phyloP scores from a whole-genome alignment of 53 echinoderm and acorn worm species.

The Antedon mediterranea region DNA sequence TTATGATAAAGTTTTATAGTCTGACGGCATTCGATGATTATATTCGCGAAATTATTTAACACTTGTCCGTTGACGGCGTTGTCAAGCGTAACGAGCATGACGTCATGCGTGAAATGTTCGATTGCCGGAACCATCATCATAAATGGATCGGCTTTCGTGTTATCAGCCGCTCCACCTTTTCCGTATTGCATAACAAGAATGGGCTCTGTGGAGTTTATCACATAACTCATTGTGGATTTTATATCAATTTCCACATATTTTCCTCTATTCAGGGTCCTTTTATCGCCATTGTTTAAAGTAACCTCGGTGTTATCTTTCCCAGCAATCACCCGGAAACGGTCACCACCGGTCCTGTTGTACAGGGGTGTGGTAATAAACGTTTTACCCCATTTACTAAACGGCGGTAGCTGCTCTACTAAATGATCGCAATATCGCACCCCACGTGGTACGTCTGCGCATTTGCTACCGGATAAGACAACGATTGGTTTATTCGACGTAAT shows the following conservation, averaged over 20 bases:
- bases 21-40: constrained; percentile 55
- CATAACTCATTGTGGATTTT: constrained; percentile 37
- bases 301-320: constrained; percentile 47
- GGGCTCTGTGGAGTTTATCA: constrained; percentile 45
- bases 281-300: constrained; percentile 4
- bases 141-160: constrained; percentile 62
- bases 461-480: constrained; percentile 68
- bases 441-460: constrained; percentile 70
- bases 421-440: constrained; percentile 52
- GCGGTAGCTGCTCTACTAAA: constrained; percentile 69
- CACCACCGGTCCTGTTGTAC: constrained; percentile 40
- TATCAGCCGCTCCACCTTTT: constrained; percentile 60
- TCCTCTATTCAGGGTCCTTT: constrained; percentile 36
- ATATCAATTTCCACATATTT: constrained; percentile 49
- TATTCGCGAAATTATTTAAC: constrained; percentile 53
- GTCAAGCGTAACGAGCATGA: constrained; percentile 35
- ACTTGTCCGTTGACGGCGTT: constrained; percentile 17
- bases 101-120: constrained; percentile 54
- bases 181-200: constrained; percentile 77
- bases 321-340: constrained; percentile 71
- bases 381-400: constrained; percentile 69
- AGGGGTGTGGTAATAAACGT: constrained; percentile 71
- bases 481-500: constrained; percentile 49
- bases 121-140: constrained; percentile 86
- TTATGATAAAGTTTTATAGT: constrained; percentile 53